Conservation (phyloP, 1,140 invertebrate genomes). For the Dermatophagoides farinae region DNA sequence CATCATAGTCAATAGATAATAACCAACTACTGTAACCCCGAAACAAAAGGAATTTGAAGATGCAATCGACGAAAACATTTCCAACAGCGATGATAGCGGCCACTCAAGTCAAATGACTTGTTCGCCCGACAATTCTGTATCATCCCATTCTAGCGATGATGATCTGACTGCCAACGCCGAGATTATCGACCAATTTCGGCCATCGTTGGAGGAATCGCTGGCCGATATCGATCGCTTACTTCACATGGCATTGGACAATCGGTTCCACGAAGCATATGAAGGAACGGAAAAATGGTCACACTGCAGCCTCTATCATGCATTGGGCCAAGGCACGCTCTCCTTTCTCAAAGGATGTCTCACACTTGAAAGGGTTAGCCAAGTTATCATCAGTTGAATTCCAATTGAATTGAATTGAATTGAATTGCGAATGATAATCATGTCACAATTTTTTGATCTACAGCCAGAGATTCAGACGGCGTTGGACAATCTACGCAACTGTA, state of each 20-base stretch:
- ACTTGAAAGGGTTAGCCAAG: conserved; percentile 53
- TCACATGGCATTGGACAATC: conserved; percentile 67
- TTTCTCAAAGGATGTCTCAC: conserved; percentile 82
- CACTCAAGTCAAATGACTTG: neutral
- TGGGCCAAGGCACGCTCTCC: conserved; percentile 68
- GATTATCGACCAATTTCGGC: neutral
- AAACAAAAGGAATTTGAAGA: neutral
- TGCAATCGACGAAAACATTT: neutral
- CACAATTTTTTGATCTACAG: conserved; percentile 26
- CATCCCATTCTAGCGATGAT: neutral
- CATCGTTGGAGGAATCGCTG: conserved; percentile 36
- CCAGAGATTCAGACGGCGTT: conserved; percentile 48
- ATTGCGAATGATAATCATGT: no score
- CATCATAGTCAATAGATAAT: no score
- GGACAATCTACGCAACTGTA: conserved; percentile 45
- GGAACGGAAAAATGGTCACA: conserved; percentile 53
- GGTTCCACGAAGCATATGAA: conserved; percentile 52
- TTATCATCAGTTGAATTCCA: neutral
- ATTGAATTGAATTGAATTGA: neutral
- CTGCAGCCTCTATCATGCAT: conserved; percentile 69
- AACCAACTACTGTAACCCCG: no score
- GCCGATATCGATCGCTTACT: conserved; percentile 46
- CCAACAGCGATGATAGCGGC: conserved; percentile 3
- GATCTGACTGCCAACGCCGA: neutral
- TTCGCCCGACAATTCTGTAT: neutral